phyloP scores from a whole-genome alignment of 1,140 invertebrate genomes.

The Holcopasites calliopsidis region DNA sequence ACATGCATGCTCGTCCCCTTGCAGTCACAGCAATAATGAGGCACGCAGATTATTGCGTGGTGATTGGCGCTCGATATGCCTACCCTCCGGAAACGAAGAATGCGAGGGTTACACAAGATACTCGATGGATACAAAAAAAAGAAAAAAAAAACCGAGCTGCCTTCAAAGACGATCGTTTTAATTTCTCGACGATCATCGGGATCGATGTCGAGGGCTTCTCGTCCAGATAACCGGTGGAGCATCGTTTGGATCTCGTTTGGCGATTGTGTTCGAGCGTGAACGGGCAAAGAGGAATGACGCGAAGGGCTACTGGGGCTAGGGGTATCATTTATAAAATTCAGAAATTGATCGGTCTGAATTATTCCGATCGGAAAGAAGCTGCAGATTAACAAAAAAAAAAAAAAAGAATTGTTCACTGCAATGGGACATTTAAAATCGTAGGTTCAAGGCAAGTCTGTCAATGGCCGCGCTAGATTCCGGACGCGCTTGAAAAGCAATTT shows the following conservation, averaged over 20 bases:
- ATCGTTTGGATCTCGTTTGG: not conserved
- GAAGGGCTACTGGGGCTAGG: no score
- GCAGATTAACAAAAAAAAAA: not conserved
- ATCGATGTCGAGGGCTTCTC: not conserved
- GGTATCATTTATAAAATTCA: no score
- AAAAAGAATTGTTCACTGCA: no score
- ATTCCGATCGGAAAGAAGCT: not conserved
- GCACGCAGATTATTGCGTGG: constrained; percentile 78
- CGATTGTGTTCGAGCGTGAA: no score
- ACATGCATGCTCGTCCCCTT: constrained; percentile 69
- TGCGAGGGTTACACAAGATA: constrained; percentile 27
- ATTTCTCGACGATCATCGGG: constrained; percentile 35
- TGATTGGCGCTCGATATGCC: constrained; percentile 75
- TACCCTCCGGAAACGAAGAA: constrained; percentile 63
- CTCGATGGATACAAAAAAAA: constrained; percentile 61
- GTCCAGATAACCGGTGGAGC: not conserved
- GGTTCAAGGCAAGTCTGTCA: constrained; percentile 4
- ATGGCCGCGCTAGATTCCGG: constrained; percentile 29
- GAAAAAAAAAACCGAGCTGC: no score
- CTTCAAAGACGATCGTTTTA: constrained; percentile 44
- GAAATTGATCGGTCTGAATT: not conserved
- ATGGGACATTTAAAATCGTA: not conserved
- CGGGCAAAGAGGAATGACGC: no score
- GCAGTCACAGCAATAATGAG: constrained; percentile 78
- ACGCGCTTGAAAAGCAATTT: constrained; percentile 46